Evolutionary conservation across 2,888 invertebrate genomes (phyloP), one percentile per base, ranked within the genome.

Genomic region (Orchesellides sinensis): DNA sequence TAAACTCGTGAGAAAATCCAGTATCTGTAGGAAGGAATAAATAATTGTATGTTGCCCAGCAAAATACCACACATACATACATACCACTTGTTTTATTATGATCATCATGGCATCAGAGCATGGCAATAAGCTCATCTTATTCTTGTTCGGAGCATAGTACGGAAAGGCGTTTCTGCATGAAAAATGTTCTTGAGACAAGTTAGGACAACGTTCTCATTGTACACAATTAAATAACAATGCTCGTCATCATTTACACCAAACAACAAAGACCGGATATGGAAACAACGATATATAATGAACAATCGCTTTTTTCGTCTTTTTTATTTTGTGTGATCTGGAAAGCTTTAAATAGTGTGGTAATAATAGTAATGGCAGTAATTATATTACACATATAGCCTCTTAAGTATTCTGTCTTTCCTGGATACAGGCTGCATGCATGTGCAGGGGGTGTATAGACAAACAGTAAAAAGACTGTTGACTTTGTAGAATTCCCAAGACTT

Each of bases 261-360:
- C 19, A 73, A 81, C 73, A 81, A 81, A 73, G 80, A 81, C 80
- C 80, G 80, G 80, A 81, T 79, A 79, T 59, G 75, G 61, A 69
- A n/a, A 68, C 40, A 66, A 68, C 45, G 68, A 68, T 59, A 66
- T n/a, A n/a, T 68, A 66, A 75, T 69, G 35, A 74, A 65, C 54
- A 65, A 54, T 63, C 47, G 23, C 61, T 40, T 40, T 63, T 19
- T 35, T 12, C 25, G 35, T 12, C n/a, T n/a, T 14, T 61, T 61
- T 61, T 35, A 17, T 32, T 35, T 27, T 52, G 25, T 29, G 19
- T 52, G 27, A 52, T 40, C 40, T 63, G 12, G 12, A 23, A 63
- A n/a, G 32, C 17, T 68, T 49, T 68, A 52, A 52, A 54, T 54
- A 52, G 47, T 40, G 40, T 5, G 32, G 32, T 5, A 29, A 56